Evolutionary conservation across 2,113 vertebrate species (phyloP).

Genomic region (Charina bottae): DNA sequence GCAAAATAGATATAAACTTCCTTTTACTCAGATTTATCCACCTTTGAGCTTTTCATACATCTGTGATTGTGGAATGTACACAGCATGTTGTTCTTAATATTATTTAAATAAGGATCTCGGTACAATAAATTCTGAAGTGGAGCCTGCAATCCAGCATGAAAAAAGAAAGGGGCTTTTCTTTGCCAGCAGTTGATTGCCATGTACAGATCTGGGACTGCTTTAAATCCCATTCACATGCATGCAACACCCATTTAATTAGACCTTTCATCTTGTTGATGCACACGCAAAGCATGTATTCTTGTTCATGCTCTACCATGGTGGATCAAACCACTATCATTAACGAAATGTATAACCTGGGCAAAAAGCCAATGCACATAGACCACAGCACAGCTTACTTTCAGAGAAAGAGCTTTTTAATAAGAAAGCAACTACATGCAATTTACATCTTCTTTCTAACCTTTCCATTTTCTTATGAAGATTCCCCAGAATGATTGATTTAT

Average conservation of each 20-base stretch:
- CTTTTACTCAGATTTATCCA: neutral
- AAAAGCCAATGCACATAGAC: neutral
- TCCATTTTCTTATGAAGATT: slow-evolving; percentile 23
- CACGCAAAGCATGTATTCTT: slow-evolving; percentile 33
- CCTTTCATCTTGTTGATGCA: slow-evolving; percentile 34
- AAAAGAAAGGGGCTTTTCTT: slow-evolving; percentile 32
- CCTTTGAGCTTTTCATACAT: slow-evolving; percentile 20
- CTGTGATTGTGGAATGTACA: slow-evolving; percentile 23
- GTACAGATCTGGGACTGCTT: slow-evolving; percentile 28
- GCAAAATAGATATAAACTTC: slow-evolving; percentile 10
- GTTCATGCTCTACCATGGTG: slow-evolving; percentile 14
- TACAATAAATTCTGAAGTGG: neutral
- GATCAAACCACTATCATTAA: slow-evolving; percentile 34
- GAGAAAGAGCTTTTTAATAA: slow-evolving; percentile 38
- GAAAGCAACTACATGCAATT: slow-evolving; percentile 3
- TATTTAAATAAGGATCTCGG: slow-evolving; percentile 49
- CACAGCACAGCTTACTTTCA: slow-evolving; percentile 19
- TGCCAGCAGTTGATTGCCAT: slow-evolving; percentile 30
- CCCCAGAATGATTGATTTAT: neutral
- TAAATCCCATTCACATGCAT: slow-evolving; percentile 15
- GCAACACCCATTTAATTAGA: slow-evolving; percentile 32
- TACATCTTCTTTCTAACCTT: neutral
- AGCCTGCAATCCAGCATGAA: slow-evolving; percentile 26
- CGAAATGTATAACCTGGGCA: slow-evolving; percentile 7
- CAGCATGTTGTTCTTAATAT: slow-evolving; percentile 41